A percentile compares a stretch with the other conserved stretches of the same genome.
Evolutionary conservation across 1,140 invertebrate genomes (phyloP).

Genomic region (Contarinia nasturtii): DNA sequence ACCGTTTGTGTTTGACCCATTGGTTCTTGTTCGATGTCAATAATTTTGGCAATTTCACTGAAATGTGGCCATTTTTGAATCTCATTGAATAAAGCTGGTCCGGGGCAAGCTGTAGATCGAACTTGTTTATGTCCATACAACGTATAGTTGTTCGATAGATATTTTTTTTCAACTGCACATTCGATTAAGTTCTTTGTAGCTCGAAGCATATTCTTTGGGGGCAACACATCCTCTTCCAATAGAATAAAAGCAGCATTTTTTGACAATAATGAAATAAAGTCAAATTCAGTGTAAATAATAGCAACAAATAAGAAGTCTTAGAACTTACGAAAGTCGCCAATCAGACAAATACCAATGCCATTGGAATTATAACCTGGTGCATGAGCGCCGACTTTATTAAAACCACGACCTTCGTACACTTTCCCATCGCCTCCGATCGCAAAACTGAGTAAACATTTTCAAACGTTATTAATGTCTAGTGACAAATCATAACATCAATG

Average conservation of each 20-base stretch:
- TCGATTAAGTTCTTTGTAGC: constrained; percentile 37
- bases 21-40: no score
- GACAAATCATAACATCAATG: no score
- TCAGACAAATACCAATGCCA: constrained; percentile 55
- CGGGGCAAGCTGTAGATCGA: constrained; percentile 45
- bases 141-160: constrained; percentile 37
- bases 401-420: constrained; percentile 57
- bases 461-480: no score
- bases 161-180: constrained; percentile 34
- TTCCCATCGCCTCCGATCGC: constrained; percentile 56
- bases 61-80: constrained; percentile 45
- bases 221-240: constrained; percentile 32
- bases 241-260: no score
- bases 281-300: not conserved
- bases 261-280: no score
- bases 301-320: no score
- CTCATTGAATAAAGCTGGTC: constrained; percentile 35
- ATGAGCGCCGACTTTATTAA: constrained; percentile 49
- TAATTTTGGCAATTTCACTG: no score
- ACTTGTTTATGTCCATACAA: constrained; percentile 50
- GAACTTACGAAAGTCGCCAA: no score
- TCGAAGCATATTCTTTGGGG: constrained; percentile 34
- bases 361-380: constrained; percentile 42
- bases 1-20: no score
- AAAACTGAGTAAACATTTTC: constrained; percentile 34